These are phyloP conservation scores for Archaeoteleia sp. DNA, from an alignment of 2,888 invertebrate genomes.

Conservation along the genomic window DNA sequence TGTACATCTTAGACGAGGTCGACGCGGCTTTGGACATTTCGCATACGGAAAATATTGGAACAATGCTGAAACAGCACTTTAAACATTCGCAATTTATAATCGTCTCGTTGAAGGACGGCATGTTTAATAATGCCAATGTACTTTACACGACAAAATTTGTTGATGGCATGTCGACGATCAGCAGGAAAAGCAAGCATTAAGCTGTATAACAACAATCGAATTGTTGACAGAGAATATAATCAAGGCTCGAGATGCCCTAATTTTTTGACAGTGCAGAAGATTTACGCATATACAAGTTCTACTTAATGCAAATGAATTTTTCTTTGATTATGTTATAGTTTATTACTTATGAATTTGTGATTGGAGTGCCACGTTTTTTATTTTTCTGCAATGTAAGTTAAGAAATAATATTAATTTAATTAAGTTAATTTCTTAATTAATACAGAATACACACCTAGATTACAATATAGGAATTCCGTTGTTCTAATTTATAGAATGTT, in stretches of 20 bases:
- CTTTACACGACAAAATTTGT: conserved; percentile 95
- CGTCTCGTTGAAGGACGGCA: conserved; percentile 98
- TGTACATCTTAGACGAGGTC: conserved; percentile 99
- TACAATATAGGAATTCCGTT: no score
- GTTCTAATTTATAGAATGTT: no score
- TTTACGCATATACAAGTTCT: no score
- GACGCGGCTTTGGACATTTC: conserved; percentile 98
- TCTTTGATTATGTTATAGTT: no score
- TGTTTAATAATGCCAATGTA: conserved; percentile 99
- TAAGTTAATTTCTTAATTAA: no score
- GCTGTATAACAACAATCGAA: conserved; percentile 68
- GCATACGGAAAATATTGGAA: conserved; percentile 99
- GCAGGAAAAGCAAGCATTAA: conserved; percentile 75
- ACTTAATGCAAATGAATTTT: no score
- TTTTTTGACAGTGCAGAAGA: no score
- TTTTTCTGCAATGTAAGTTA: no score
- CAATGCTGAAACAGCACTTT: conserved; percentile 94
- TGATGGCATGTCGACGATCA: conserved; percentile 95
- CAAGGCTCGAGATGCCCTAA: conserved; percentile 3
- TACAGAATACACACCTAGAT: no score
- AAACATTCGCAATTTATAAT: conserved; percentile 96
- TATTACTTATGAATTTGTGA: no score
- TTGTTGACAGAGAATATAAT: conserved; percentile 3
- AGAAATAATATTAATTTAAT: no score
- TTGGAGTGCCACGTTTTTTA: no score